Evolutionary conservation across 2,113 vertebrate species (phyloP).

Genomic region (Hippocampus comes): DNA sequence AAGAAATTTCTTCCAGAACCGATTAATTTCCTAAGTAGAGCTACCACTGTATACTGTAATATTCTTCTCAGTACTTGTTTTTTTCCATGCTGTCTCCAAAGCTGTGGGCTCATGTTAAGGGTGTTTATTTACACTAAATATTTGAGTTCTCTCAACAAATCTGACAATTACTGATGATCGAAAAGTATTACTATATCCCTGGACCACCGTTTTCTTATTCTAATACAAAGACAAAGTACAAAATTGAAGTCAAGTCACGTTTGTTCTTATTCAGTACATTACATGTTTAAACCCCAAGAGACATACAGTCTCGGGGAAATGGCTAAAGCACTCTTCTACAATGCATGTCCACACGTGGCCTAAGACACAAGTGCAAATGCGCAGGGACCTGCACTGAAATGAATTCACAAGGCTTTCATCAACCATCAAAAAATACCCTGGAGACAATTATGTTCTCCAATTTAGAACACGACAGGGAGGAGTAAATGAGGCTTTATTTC

Average conservation of each 20-base stretch:
- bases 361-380: slow-evolving; percentile 10
- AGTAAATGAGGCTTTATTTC: slow-evolving; percentile 25
- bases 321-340: slow-evolving; percentile 20
- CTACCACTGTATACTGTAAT: too few relatives aligned
- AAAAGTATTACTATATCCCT: too few relatives aligned
- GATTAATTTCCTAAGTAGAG: too few relatives aligned
- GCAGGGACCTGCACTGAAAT: slow-evolving; percentile 10
- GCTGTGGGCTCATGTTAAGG: not conserved
- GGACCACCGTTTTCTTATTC: not conserved
- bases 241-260: not conserved
- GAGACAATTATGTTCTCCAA: slow-evolving; percentile 46
- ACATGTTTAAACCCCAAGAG: not conserved
- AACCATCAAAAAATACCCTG: slow-evolving; percentile 29
- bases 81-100: not conserved
- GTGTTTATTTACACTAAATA: too few relatives aligned
- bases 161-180: too few relatives aligned
- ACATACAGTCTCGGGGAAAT: slow-evolving; percentile 16
- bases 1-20: too few relatives aligned
- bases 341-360: slow-evolving; percentile 17
- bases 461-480: slow-evolving; percentile 23
- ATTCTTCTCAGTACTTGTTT: not conserved
- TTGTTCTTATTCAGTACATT: not conserved
- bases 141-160: too few relatives aligned
- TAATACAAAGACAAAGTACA: not conserved
- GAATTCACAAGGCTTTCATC: slow-evolving; percentile 36